Base-by-base conservation (phyloP, 2,113 vertebrate genomes). In the Myiozetetes cayanensis region DNA sequence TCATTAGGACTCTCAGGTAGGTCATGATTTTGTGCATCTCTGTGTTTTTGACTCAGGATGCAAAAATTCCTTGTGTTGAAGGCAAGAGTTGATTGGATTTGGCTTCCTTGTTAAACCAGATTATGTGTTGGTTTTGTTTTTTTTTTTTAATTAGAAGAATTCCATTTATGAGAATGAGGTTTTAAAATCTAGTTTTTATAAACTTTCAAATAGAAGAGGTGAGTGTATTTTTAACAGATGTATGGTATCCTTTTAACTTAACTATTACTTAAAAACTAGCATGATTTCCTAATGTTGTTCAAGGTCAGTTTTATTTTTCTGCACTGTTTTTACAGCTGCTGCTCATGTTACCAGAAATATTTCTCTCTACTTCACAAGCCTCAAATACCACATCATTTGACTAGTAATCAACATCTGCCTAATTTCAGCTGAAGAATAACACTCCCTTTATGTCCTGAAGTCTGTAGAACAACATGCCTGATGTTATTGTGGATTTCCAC, bases 291-390 rank as follows among this genome's bases (percentile, higher is more conserved):
- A 24, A 84, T 47, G 83, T 24, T 93, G 87, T 52, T 81, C 85
- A 92, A 89, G 92, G 93, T 72, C 85, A 75, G 63, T 56, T 86
- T 87, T 90, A 50, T 94, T 93, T 89, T 81, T 65, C 87, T 81
- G 55, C 6, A 4, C 74, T 96, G 96, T 96, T 96, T 97, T 96
- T 61, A 95, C 96, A 97, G 95, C 95, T 96, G 96, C 94, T 87
- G 25, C 93, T 89, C 43, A 3, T 72, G 90, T 95, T 92, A 95
- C 88, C 91, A 95, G 85, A 81, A 95, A 72, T 89, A 87, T 87
- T 95, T 94, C 91, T 86, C 72, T 63, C 73, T 85, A 59, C 82
- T 75, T 94, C 85, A 39, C 93, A 68, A 97, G 94, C 92, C 92
- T 90, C 94, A 85, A 87, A 78, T 81, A 61, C 96, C 94, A 94